Conservation (phyloP, 2,113 vertebrate genomes). For the Platichthys flesus region DNA sequence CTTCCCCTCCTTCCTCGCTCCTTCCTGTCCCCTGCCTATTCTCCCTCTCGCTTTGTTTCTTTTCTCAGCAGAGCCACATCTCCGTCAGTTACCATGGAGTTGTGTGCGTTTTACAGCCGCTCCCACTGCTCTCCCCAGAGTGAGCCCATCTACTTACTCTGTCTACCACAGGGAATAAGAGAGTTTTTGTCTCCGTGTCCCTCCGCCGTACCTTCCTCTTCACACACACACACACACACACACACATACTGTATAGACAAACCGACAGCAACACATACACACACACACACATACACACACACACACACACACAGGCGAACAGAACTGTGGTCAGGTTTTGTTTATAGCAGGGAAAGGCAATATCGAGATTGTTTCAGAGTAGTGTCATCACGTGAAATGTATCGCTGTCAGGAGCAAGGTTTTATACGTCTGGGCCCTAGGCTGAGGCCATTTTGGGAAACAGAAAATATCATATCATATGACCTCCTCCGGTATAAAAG, state of each 20-base stretch:
- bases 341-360: slow-evolving; percentile 80
- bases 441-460: slow-evolving; percentile 80
- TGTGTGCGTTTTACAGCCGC: slow-evolving; percentile 65
- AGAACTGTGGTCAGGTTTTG: slow-evolving; percentile 77
- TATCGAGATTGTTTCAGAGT: slow-evolving; percentile 82
- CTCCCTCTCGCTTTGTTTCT: slow-evolving; percentile 42
- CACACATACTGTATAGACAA: no score
- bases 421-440: slow-evolving; percentile 76
- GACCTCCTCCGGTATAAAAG: slow-evolving; percentile 79
- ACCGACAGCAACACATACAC: no score
- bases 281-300: not conserved
- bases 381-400: slow-evolving; percentile 81
- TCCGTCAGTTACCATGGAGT: slow-evolving; percentile 62
- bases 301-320: not conserved
- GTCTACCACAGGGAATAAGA: slow-evolving; percentile 55
- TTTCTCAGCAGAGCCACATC: slow-evolving; percentile 57
- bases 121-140: slow-evolving; percentile 60
- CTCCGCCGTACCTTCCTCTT: no score
- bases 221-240: slow-evolving; percentile 7
- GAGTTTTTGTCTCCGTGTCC: slow-evolving; percentile 44
- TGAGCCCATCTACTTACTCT: slow-evolving; percentile 57
- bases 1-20: slow-evolving; percentile 24
- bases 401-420: slow-evolving; percentile 73
- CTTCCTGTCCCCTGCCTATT: slow-evolving; percentile 44
- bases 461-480: slow-evolving; percentile 80